Evolutionary conservation across 2,888 invertebrate species (phyloP), one percentile per base, ranked within the genome.

Genomic region (Aethes cnicana): DNA sequence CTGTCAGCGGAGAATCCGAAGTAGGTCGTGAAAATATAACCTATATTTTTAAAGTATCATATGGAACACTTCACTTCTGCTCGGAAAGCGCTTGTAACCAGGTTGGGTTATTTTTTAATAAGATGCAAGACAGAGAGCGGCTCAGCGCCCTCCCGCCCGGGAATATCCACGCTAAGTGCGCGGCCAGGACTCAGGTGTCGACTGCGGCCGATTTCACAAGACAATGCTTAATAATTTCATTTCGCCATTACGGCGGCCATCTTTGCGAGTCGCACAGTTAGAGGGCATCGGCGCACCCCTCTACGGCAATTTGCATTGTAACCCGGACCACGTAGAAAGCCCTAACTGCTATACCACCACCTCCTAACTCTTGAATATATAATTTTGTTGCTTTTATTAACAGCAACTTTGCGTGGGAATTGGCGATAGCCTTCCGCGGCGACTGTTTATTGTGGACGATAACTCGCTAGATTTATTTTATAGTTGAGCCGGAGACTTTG

Each of bases 171-270:
- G 59, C 62, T 81, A 81, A 75, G 69, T 68, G 61, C 59, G 69
- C 74, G 68, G 62, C 60, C 61, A 60, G 66, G 72, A 74, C 88
- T 87, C 89, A 89, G 89, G 89, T 89, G 89, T 86, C 86, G 87
- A 86, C 87, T 82, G 84, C 83, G 87, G 87, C 84, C 85, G 87
- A 89, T 88, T 88, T 81, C 84, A 84, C 84, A 88, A 88, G 89
- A 88, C 89, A 88, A 88, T 89, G 87, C 88, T 87, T 89, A 89
- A 89, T 89, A 88, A 89, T 89, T 89, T 89, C 89, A 89, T 89
- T 88, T 87, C 81, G 77, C 87, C 83, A 87, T 89, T 88, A 88
- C 74, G 82, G 80, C 88, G 84, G 87, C 89, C 88, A 88, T 88
- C 88, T 87, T 88, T 84, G 83, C 75, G 70, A 88, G 81, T 87